Base-by-base conservation (phyloP, 2,888 invertebrate genomes). In the Odontocerum albicorne region DNA sequence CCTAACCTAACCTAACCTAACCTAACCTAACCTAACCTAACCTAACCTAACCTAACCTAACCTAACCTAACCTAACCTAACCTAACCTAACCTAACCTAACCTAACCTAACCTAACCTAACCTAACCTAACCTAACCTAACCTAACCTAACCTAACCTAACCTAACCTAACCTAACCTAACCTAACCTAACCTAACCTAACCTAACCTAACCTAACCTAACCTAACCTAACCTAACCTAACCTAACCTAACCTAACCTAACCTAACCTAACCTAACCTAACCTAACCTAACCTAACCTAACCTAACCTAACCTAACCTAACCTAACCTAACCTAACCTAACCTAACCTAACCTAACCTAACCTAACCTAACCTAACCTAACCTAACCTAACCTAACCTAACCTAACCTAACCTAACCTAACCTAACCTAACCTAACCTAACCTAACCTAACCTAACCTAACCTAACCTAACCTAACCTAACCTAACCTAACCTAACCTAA, bases 401-500 rank as follows among this genome's bases (percentile, higher is more conserved):
- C 38, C 38, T 17, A 38, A 38, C 38, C 38, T 17, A 38, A 13
- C 38, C 38, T 17, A 13, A 38, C 38, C 38, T 17, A 13, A 38
- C 38, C 38, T 17, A 13, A 38, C 38, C 38, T 17, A 13, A 38
- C 38, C 38, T 17, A 38, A 13, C 38, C 38, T 17, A 38, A 13
- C 38, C 38, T 17, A 38, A 38, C 38, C 38, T 16, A 13, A 13
- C 15, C 38, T 17, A 38, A 38, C 15, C 38, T 17, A 38, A 13
- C 38, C 38, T 17, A 38, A 13, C 38, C 38, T 17, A 16, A 13
- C 38, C 38, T 17, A 17, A 38, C 38, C 38, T 33, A 33, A 33
- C 38, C 38, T 38, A 38, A 38, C 38, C 38, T 17, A 38, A 38
- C 38, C 38, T 16, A 38, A 38, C 38, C 38, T 16, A 38, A 38